phyloP scores from a whole-genome alignment of 2,113 vertebrate genomes.

The Sterna hirundo region DNA sequence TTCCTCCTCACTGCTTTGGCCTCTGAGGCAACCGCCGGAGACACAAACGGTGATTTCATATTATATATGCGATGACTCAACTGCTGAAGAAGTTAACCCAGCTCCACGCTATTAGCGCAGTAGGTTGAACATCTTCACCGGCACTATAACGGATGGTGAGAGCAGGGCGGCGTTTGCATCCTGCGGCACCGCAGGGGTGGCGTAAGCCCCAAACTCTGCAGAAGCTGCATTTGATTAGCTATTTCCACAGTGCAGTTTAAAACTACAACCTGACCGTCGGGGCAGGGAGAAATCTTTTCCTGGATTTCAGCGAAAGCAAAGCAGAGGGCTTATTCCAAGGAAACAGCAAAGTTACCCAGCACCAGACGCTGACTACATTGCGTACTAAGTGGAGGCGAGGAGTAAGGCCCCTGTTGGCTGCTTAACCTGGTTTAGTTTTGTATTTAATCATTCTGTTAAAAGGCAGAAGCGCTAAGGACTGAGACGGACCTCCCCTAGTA shows the following conservation, averaged over 20 bases:
- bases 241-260: fast-evolving
- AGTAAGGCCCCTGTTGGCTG: neutral
- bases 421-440: neutral
- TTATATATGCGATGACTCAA: neutral
- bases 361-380: neutral
- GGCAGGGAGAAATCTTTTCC: neutral
- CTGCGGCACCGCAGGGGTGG: neutral
- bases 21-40: neutral
- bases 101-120: fast-evolving
- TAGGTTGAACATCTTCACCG: neutral
- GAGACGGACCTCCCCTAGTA: neutral
- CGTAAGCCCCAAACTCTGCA: neutral
- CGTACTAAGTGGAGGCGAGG: fast-evolving
- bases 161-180: neutral
- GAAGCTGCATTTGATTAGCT: neutral
- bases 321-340: neutral
- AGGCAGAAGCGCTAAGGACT: neutral
- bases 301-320: neutral
- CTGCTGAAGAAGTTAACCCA: neutral
- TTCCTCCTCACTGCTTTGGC: neutral
- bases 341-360: neutral
- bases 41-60: neutral
- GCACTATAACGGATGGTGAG: fast-evolving
- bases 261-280: neutral
- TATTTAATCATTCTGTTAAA: neutral